These are phyloP conservation scores for Caenorhabditis wallacei DNA, from an alignment of 2,888 invertebrate genomes.

Conservation along the genomic window DNA sequence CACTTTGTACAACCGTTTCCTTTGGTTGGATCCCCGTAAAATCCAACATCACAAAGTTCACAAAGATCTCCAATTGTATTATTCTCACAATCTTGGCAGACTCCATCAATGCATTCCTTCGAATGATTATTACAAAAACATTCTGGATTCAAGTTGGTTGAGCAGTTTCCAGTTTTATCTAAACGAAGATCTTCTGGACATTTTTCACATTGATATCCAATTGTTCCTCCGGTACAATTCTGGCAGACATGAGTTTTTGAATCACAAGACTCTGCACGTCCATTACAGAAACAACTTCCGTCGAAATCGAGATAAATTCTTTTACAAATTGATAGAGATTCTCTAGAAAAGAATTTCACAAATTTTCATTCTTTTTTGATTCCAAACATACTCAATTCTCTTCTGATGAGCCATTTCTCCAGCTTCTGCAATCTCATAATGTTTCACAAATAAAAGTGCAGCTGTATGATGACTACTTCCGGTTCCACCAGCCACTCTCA, in stretches of 20 bases:
- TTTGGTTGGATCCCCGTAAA: constrained; percentile 92
- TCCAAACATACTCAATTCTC: constrained; percentile 37
- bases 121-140: constrained; percentile 70
- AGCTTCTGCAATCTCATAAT: constrained; percentile 36
- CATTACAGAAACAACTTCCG: constrained; percentile 68
- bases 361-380: not conserved
- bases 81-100: constrained; percentile 84
- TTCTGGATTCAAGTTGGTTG: not conserved
- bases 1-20: constrained; percentile 95
- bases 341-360: constrained; percentile 41
- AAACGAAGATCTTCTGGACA: constrained; percentile 33
- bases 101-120: constrained; percentile 52
- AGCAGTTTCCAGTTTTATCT: constrained; percentile 35
- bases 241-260: constrained; percentile 92
- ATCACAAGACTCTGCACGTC: constrained; percentile 59
- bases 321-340: constrained; percentile 72
- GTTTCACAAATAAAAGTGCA: constrained; percentile 52
- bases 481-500: constrained; percentile 61
- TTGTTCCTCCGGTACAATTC: constrained; percentile 96
- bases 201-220: constrained; percentile 91
- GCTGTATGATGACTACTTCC: constrained; percentile 60
- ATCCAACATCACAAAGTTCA: constrained; percentile 87
- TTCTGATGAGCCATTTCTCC: constrained; percentile 43
- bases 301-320: constrained; percentile 71
- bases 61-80: constrained; percentile 85